These are phyloP conservation scores for Fregata magnificens DNA, from an alignment of 2,113 vertebrate species.

Conservation along the genomic window DNA sequence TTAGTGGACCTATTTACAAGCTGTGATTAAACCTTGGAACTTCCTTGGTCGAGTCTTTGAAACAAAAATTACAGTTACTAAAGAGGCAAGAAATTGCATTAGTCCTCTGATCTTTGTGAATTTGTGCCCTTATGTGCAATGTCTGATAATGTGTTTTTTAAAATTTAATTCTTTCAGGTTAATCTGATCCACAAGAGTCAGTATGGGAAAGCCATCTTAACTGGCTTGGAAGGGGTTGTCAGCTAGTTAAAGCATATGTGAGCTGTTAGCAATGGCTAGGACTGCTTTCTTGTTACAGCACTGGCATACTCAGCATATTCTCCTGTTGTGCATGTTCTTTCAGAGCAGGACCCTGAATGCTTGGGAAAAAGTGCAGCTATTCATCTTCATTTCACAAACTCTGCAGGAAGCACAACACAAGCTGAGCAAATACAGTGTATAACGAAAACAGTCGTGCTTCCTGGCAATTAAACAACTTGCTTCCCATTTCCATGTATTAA, in stretches of 20 bases:
- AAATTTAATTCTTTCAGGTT: not conserved
- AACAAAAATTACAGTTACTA: not conserved
- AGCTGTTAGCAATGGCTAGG: not conserved
- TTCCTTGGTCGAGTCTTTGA: not conserved
- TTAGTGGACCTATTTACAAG: not conserved
- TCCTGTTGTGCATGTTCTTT: not conserved
- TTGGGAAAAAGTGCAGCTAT: not conserved
- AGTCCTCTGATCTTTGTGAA: not conserved
- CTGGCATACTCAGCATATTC: not conserved
- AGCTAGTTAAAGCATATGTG: not conserved
- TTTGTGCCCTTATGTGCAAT: not conserved
- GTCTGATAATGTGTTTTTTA: not conserved
- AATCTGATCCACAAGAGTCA: not conserved
- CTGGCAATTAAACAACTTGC: not conserved
- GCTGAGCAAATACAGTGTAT: not conserved
- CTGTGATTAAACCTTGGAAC: not conserved
- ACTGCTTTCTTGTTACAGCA: not conserved
- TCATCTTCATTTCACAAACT: not conserved
- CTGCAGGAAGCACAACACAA: not conserved
- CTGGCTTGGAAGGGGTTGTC: not conserved
- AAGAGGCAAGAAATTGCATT: not conserved
- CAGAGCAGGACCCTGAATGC: not conserved
- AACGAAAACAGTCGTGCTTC: not conserved
- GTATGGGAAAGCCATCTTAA: not conserved
- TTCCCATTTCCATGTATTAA: not conserved